Evolutionary conservation across 2,888 invertebrate genomes (phyloP), one percentile per base, ranked within the genome.

Genomic region (Tiliacea citrago): DNA sequence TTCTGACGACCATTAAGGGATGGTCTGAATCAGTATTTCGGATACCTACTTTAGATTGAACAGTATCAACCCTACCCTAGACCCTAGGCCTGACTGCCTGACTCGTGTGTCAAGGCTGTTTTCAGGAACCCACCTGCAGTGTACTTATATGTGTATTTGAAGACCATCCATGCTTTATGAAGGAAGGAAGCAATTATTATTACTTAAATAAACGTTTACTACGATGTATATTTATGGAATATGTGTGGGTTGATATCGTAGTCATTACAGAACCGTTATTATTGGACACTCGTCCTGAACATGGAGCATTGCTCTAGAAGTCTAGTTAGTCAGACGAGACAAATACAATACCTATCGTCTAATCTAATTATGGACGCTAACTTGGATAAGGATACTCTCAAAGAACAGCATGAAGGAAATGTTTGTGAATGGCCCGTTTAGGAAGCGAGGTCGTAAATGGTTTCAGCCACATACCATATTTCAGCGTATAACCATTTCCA

Each of bases 251-350:
- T 45, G 79, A 21, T 29, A 70, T 53, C 24, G 45, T 57, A 45
- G 69, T 77, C 72, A 75, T 74, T 62, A 58, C 45, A 12, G 45
- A 58, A 80, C 85, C 75, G 85, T 84, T 84, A 82, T 63, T 77
- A 60, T 51, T 77, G 51, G 58, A 84, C 47, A 47, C 72, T 67
- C 39, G 39, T 66, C 71, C 63, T 71, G 68, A 62, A 76, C 58
- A 60, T 68, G 67, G 71, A 61, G 57, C 39, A 58, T 74, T 79
- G 65, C 21, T 53, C 67, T 49, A 60, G 18, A 68, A 51, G 57
- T 24, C 42, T 58, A 49, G 58, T 73, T 57, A 66, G 45, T 45
- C 55, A 68, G 6, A 66, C 18, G 35, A 75, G 62, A 61, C n/a
- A 18, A 68, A 65, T 49, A 18, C 3, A 29, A 16, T 18, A 21